A percentile compares a stretch with the other conserved stretches of the same genome.
These are phyloP conservation scores for Perccottus glenii DNA, from an alignment of 2,113 vertebrate species.

Conservation along the genomic window DNA sequence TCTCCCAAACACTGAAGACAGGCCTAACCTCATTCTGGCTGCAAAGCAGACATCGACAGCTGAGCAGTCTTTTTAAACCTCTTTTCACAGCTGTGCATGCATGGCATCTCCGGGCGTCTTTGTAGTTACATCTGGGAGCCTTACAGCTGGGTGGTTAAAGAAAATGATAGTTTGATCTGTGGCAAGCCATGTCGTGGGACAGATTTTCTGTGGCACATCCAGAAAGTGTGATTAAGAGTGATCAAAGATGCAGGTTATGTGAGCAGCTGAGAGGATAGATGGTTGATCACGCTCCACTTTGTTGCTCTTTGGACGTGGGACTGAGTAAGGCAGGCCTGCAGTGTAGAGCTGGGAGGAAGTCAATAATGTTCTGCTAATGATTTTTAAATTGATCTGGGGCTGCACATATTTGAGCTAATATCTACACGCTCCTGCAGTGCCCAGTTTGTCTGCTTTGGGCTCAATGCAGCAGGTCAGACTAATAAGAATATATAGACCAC, in stretches of 20 bases:
- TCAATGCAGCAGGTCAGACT: no score
- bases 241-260: slow-evolving; percentile 63
- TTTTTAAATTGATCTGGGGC: slow-evolving; percentile 37
- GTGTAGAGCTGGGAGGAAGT: slow-evolving; percentile 20
- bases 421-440: no score
- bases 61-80: slow-evolving; percentile 67
- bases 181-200: slow-evolving; percentile 51
- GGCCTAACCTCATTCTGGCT: slow-evolving; percentile 50
- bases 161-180: slow-evolving; percentile 72
- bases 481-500: no score
- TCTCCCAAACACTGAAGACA: slow-evolving; percentile 34
- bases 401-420: slow-evolving; percentile 9
- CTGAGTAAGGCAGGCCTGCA: slow-evolving; percentile 26
- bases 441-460: no score
- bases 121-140: slow-evolving; percentile 75
- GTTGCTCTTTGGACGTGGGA: slow-evolving; percentile 13
- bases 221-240: slow-evolving; percentile 52
- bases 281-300: slow-evolving; percentile 28
- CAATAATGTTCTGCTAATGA: slow-evolving; percentile 35
- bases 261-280: slow-evolving; percentile 27
- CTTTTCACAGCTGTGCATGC: slow-evolving; percentile 73
- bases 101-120: slow-evolving; percentile 64
- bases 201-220: slow-evolving; percentile 46
- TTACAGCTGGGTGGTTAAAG: slow-evolving; percentile 71
- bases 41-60: slow-evolving; percentile 62